Percentiles rank a stretch among this genome's conserved stretches.
Conservation (phyloP, 64 coral and sea anemone species). For the Platygyra sinensis region DNA sequence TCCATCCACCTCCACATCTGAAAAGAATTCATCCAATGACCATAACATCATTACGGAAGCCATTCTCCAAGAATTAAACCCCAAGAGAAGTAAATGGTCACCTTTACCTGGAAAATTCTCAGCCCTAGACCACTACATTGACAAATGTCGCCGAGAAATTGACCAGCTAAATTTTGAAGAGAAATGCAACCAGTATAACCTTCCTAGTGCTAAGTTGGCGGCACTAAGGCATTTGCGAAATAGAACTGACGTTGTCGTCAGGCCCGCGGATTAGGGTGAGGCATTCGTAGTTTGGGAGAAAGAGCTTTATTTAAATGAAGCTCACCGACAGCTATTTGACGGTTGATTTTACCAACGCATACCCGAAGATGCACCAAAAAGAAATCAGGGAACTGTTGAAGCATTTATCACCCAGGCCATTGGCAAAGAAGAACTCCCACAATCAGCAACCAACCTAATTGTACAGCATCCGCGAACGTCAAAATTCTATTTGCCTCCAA, state of each 20-base stretch:
- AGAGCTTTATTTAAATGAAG: background rate
- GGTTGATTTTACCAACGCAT: background rate
- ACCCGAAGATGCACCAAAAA: background rate
- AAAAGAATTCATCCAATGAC: no score
- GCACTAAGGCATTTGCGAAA: background rate
- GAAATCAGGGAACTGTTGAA: background rate
- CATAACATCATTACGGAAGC: no score
- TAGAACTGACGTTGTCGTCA: background rate
- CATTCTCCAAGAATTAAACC: no score
- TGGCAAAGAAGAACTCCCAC: background rate
- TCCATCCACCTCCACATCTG: no score
- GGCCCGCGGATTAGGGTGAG: background rate
- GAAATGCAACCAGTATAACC: background rate
- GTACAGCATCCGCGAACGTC: constrained; percentile 13
- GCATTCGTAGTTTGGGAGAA: constrained; percentile 3
- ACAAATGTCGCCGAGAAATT: constrained; percentile 4
- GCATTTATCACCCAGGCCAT: background rate
- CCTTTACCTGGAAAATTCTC: no score
- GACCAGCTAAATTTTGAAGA: background rate
- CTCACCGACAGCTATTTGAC: background rate
- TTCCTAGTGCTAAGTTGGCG: background rate
- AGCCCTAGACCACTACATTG: no score
- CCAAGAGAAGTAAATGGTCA: no score
- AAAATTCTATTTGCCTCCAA: no score
- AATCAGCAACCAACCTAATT: constrained; percentile 8